These are phyloP conservation scores for Mesembrinibis cayennensis DNA, from an alignment of 2,113 vertebrate genomes.

Conservation along the genomic window DNA sequence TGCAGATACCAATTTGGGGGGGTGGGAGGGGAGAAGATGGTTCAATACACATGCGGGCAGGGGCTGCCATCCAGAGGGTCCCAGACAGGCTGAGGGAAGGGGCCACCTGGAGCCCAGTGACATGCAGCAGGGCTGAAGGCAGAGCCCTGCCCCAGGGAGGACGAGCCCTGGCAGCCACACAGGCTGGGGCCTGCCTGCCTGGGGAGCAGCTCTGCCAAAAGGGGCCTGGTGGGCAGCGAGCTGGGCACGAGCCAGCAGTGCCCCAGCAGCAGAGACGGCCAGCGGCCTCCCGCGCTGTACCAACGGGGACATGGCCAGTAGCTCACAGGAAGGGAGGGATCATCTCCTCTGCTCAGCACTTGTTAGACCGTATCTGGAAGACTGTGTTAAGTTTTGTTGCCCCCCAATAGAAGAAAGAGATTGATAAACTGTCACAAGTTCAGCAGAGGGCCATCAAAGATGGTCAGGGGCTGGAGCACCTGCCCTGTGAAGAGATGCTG, in stretches of 20 bases:
- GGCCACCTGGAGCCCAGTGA: too few relatives aligned
- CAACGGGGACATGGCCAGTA: fast-evolving
- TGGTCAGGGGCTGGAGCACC: not conserved
- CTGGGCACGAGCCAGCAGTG: not conserved
- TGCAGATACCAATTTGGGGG: not conserved
- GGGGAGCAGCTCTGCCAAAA: not conserved
- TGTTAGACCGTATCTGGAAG: not conserved
- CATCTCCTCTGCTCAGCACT: not conserved
- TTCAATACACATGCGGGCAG: not conserved
- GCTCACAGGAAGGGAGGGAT: fast-evolving
- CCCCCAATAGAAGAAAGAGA: not conserved
- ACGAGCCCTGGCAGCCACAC: not conserved
- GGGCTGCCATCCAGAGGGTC: not conserved
- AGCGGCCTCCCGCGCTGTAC: fast-evolving
- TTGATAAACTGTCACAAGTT: not conserved
- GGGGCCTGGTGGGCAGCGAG: not conserved
- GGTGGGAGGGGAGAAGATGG: not conserved
- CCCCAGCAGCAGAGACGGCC: not conserved
- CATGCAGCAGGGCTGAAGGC: not conserved
- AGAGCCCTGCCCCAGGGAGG: not conserved
- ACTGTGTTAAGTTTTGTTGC: not conserved
- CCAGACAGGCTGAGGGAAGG: not conserved
- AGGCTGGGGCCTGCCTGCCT: not conserved
- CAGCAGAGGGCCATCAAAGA: not conserved
- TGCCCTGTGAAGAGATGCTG: not conserved